Percentiles rank a stretch among this genome's conserved stretches.
These are phyloP conservation scores for Spheniscus humboldti DNA, from an alignment of 2,797 vertebrate genomes.

Conservation along the genomic window DNA sequence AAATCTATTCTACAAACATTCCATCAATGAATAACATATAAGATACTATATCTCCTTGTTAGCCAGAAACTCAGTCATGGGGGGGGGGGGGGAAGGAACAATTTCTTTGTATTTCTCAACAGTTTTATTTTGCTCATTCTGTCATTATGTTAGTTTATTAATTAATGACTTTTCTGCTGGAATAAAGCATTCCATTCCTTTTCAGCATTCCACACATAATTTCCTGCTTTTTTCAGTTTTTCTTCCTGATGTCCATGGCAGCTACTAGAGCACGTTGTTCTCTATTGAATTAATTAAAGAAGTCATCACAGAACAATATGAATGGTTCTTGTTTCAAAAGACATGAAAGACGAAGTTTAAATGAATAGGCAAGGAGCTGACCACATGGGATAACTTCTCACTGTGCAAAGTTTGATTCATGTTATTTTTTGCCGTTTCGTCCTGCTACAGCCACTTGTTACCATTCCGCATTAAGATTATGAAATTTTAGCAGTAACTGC, in stretches of 20 bases:
- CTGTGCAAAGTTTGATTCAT: neutral
- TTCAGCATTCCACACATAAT: neutral
- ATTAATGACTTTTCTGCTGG: neutral
- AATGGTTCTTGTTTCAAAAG: neutral
- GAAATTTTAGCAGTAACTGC: neutral
- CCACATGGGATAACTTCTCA: neutral
- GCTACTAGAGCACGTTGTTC: neutral
- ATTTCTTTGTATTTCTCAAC: neutral
- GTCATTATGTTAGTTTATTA: neutral
- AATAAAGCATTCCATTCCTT: neutral
- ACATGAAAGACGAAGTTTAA: neutral
- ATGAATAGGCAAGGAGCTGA: neutral
- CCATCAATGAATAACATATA: neutral
- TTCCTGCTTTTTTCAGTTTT: neutral
- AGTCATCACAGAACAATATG: neutral
- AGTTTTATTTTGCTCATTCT: neutral
- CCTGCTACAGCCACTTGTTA: neutral
- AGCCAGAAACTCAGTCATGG: neutral
- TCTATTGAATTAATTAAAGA: neutral
- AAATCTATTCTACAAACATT: neutral
- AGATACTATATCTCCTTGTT: accelerated
- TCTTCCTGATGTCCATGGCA: neutral
- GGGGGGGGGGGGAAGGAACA: neutral
- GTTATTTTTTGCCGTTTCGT: neutral
- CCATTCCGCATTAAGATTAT: neutral